Evolutionary conservation across 2,113 vertebrate genomes (phyloP), one percentile per base, ranked within the genome.

Genomic region (Pelmatolapia mariae): DNA sequence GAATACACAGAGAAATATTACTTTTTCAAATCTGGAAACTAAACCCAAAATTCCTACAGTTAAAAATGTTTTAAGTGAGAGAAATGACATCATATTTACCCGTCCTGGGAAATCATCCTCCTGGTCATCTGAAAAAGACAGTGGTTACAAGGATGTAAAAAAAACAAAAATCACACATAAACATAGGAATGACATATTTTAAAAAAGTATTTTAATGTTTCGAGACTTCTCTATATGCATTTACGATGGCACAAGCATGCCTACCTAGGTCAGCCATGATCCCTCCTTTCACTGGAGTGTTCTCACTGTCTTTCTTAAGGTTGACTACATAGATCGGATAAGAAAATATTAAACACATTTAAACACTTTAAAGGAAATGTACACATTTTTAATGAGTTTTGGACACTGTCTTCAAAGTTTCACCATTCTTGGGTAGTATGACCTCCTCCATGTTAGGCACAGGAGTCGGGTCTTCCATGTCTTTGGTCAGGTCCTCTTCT

Each of bases 361-460:
- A 29, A 38, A 52, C 45, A 52, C 19, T 26, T 43, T 22, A 15
- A n/a, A 22, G 3, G 24, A n/a, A 6, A n/a, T 33, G 11, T 57
- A n/a, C 4, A 68, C 5, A 57, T 45, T 56, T 61, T 80, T 10
- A 36, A 12, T n/a, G n/a, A 1, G 7, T n/a, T 57, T 5, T 52
- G 16, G 19, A 83, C 6, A 4, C 2, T 11, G 6, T 76, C 8
- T 50, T 47, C 43, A 15, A 12, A 61, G 10, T 45, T 91, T 84
- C 94, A 99, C 98, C 98, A 85, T 98, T 99, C 94, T 99, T 99
- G 83, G 99, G 99, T 86, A 99, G 96, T 31, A 98, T 93, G 76
- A 99, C 98, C 93, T 99, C 99, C 90, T 99, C 98, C 96, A 99
- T 98, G 89, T 99, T 99, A 10, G 98, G 99, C 24, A 99, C 98